Evolutionary conservation across 92 coral and sea anemone species (phyloP), one percentile per base, ranked within the genome.

Genomic region (Paragorgia papillata): DNA sequence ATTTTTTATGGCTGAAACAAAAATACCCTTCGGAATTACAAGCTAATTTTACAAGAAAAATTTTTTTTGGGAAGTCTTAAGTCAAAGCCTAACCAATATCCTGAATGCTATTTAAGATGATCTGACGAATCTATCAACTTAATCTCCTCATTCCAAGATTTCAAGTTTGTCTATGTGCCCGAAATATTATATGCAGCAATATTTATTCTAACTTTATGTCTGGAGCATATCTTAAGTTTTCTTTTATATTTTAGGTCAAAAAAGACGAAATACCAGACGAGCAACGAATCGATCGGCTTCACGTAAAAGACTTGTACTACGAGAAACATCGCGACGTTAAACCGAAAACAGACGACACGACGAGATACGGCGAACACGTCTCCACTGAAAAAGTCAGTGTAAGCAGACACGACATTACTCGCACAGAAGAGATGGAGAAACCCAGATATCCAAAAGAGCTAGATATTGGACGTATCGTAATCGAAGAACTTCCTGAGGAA

Each of bases 401-500:
- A 19, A 68, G 75, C 41, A 56, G 33, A 56, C 30, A 31, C 2
- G 62, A 22, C 17, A 56, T 56, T 56, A 28, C 33, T 56, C 33
- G 30, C 62, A 56, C 28, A 14, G 33, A 22, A 12, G 17, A 56
- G 28, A 28, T 22, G 1, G 62, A 56, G 3, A 56, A 56, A 28
- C 62, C 62, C 7, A 56, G 31, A 22, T 22, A 56, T 22, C 33
- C 62, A 6, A 56, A 56, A 31, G 62, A 56, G 2, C 17, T 17
- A 56, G 62, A 56, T 56, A 15, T 56, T 13, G 62, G 62, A 56
- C 61, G 78, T 3, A 55, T 71, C 19, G 63, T 71, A 64, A 55
- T 71, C 35, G 78, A 71, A 54, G 78, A 71, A 71, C 13, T 71
- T 29, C 78, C 63, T 19, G 63, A 51, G 78, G 51, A 55, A 28